Evolutionary conservation across 2,888 invertebrate genomes (phyloP), one percentile per base, ranked within the genome.

Genomic region (Scotopteryx bipunctaria): DNA sequence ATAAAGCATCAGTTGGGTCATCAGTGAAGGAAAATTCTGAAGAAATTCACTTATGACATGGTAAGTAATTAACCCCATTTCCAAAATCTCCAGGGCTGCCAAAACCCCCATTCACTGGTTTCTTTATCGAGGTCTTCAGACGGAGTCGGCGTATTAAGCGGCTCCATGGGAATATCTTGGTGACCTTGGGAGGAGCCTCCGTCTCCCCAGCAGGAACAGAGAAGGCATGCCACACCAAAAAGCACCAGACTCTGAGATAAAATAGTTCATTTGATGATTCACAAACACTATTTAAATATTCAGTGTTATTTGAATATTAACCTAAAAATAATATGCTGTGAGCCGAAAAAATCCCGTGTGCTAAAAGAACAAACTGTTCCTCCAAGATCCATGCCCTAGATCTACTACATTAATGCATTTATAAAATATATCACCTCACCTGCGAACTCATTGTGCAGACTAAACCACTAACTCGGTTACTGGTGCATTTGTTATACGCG

Each of bases 51-150:
- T 5, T 45, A 15, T 40, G 8, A 42, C 44, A 32, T 49, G 44
- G 15, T 44, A 43, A 27, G 16, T 46, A 60, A 15, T 71, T 78
- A 63, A 86, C 85, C 83, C 76, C 76, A 78, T 69, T 74, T 77
- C 63, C 71, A 73, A 32, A 75, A 66, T 52, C 71, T 76, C 69
- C 75, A 74, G 2, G 78, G 78, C 47, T 64, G 75, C 81, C 78
- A 79, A 43, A 70, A 61, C 21, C 69, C 71, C 83, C 82, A 80
- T 1, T 67, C 43, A 6, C 69, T 68, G 8, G 68, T 61, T 35
- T 76, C 74, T 33, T 67, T 62, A 15, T 67, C 59, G 23, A 75
- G 69, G 48, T 78, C 78, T 35, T 67, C 66, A 9, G 73, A 66
- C 38, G 55, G 50, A 9, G 63, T 29, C 4, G 50, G 49, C 17